Base-by-base conservation (phyloP, 2,113 vertebrate genomes). In the Bos javanicus region DNA sequence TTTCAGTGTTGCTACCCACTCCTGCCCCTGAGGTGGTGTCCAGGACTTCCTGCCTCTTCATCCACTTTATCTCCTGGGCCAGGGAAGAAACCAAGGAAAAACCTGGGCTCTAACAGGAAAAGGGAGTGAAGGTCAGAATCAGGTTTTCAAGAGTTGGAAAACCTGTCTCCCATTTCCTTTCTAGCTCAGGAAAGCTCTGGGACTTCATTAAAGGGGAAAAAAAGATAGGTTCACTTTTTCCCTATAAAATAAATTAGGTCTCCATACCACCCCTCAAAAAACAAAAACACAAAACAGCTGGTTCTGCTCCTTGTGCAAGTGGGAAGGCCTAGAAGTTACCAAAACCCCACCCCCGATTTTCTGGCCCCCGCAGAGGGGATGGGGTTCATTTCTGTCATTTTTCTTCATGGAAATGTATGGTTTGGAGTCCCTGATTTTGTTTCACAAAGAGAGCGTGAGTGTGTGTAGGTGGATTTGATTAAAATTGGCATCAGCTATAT, bases 401-500 rank as follows among this genome's bases (percentile, higher is more conserved):
- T 92, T 96, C 97, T 96, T 54, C 94, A 81, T 97, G 95, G 91
- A 95, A 95, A 95, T 96, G 23, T 57, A 96, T 97, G 96, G 87
- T 94, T 98, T 93, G 87, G 94, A 97, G 90, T 88, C 95, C 96
- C 96, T 91, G 97, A 82, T 98, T 96, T 93, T 97, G 93, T 98
- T 97, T 96, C 96, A 96, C 98, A 97, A 97, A 97, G 97, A 85
- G 89, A 98, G 97, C 93, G 83, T 98, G 98, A 97, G 96, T 98
- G 98, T 98, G 94, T 97, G 98, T 97, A 97, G 97, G 98, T 98
- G 98, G 98, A 96, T 97, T 98, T 97, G 97, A 98, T 98, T 98
- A 98, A 98, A 98, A 98, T 97, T 97, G 98, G 97, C 97, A 98
- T 90, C 97, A 86, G 93, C 98, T 98, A 97, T 98, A 98, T 98